Evolutionary conservation across 2,797 vertebrate species (phyloP), one percentile per base, ranked within the genome.

Genomic region (Eremophila alpestris): DNA sequence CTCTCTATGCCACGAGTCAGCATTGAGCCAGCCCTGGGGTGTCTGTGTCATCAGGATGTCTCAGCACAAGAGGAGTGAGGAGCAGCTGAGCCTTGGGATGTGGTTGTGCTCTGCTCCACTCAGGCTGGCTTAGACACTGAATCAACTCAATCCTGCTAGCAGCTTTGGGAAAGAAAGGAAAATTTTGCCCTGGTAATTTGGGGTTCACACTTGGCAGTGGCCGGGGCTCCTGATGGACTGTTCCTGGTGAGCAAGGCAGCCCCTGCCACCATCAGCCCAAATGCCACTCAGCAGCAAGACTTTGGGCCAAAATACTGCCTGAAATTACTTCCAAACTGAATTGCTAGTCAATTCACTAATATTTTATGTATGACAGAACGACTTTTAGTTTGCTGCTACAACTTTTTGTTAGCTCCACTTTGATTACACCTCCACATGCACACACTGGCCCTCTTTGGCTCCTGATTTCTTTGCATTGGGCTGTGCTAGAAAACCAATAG

Each of bases 171-270:
- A 55, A 73, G 17, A 83, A 94, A 86, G 32, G 52, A 74, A 36
- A 59, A 34, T 55, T 67, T 46, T 59, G 14, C 21, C 21, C 7
- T 1, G 4, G 26, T 54, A 22, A 7, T 75, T 59, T 52, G 55
- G 68, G 82, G n/a, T 9, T 93, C 16, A 51, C 83, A 55, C 83
- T 48, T 27, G 29, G 70, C 40, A 17, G 58, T 1, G 24, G 38
- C 3, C 0, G 0, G 40, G 3, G 14, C 55, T 49, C 49, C 70
- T 51, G 65, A 36, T 11, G 0, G 0, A 43, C n/a, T 16, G 3
- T 8, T 48, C 38, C 41, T 41, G 65, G 40, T 60, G 52, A 83
- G 83, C 51, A 34, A 36, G 21, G 26, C 64, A 71, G 36, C 29
- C 55, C 21, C 13, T 4, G 16, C 16, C 52, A 23, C 49, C 10